These are phyloP conservation scores for Octopus bimaculoides DNA, from an alignment of 1,140 invertebrate species.

Conservation along the genomic window DNA sequence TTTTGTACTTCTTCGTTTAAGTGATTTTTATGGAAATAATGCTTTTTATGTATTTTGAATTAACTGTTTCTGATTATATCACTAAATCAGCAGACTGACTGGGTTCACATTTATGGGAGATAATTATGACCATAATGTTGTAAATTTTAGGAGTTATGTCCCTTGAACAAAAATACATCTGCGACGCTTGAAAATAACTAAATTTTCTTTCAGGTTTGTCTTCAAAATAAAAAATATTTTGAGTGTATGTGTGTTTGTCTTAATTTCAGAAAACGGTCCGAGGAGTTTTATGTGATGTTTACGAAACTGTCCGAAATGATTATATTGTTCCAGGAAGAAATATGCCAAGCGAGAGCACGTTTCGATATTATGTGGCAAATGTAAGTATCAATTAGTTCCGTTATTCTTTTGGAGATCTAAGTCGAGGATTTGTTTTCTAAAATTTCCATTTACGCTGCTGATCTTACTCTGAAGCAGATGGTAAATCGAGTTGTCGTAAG, in stretches of 20 bases:
- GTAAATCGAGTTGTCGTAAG: neutral
- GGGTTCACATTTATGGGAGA: too few relatives aligned
- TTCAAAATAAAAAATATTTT: neutral
- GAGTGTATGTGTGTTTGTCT: constrained; percentile 7
- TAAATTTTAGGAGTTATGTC: neutral
- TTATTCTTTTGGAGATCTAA: too few relatives aligned
- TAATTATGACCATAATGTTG: neutral
- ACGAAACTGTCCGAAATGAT: constrained; percentile 25
- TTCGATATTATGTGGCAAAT: constrained; percentile 25
- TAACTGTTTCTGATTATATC: too few relatives aligned
- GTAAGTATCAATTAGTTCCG: constrained; percentile 12
- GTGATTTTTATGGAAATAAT: too few relatives aligned
- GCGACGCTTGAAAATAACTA: too few relatives aligned
- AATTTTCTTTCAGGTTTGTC: too few relatives aligned
- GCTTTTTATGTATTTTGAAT: too few relatives aligned
- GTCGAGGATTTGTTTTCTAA: too few relatives aligned
- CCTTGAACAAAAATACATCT: too few relatives aligned
- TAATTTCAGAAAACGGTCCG: constrained; percentile 33
- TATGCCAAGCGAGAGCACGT: constrained; percentile 5
- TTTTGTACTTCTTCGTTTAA: too few relatives aligned
- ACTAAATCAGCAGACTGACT: too few relatives aligned
- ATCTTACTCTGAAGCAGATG: neutral
- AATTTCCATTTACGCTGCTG: neutral
- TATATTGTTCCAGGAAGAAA: constrained; percentile 20
- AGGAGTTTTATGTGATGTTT: constrained; percentile 35